Evolutionary conservation across 2,113 vertebrate species (phyloP), one percentile per base, ranked within the genome.

Genomic region (Riparia riparia): DNA sequence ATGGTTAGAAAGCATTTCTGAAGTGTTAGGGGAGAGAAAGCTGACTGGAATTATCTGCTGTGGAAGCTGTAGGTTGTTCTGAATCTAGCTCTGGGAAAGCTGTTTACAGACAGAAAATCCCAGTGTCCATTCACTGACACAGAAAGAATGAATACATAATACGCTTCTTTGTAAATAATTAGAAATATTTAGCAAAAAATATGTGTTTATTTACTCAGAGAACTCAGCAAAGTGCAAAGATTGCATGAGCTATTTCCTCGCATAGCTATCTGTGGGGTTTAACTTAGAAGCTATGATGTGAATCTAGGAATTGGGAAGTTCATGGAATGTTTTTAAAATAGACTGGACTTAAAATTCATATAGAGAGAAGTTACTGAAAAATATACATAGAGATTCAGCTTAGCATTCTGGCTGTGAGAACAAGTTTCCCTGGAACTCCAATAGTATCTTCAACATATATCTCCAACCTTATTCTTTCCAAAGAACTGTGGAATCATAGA

Each of bases 241-340:
- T 31, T 17, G 25, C 2, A 45, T 14, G 15, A 81, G 29, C 20
- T 50, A 32, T 37, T 80, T 82, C 15, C 28, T 60, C 14, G 41
- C 10, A 20, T 12, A 37, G 3, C 31, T 41, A 1, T 19, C 20
- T 37, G 13, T 0, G 0, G 28, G 29, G 4, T 49, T 89, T 86
- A 34, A 73, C 12, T 51, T 21, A 26, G 6, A 51, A 58, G 16
- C 41, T 44, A 6, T 0, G 0, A 31, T 26, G 18, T 21, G 63
- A 86, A 87, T 84, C 14, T 8, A 19, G 41, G 25, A 64, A 73
- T 32, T 1, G 0, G 17, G 29, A 18, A n/a, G 16, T 32, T 63
- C 22, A 6, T 10, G 8, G 9, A 54, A 41, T 61, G 3, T 41
- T 94, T 86, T 63, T 31, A 25, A 74, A 72, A 64, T 22, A 61